Percentiles rank a stretch among this genome's conserved stretches.
Evolutionary conservation across 2,113 vertebrate species (phyloP).

Genomic region (Tachycineta bicolor): DNA sequence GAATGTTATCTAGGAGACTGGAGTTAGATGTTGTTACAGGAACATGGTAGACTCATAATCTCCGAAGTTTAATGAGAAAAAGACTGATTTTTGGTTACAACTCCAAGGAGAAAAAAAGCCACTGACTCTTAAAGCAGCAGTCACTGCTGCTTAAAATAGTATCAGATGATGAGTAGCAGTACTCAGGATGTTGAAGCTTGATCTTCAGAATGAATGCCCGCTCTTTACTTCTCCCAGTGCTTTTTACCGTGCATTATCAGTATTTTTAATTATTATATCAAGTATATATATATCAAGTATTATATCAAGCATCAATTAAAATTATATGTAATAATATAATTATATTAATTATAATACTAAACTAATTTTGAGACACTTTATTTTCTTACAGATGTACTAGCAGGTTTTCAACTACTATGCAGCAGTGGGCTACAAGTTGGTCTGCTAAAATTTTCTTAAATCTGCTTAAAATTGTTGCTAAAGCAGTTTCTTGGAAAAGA

Average conservation of each 20-base stretch:
- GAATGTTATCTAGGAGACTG: not conserved
- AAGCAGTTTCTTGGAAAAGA: not conserved
- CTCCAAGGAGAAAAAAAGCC: not conserved
- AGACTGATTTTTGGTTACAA: not conserved
- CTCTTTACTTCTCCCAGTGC: not conserved
- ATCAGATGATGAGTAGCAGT: not conserved
- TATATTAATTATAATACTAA: not conserved
- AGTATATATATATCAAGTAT: not conserved
- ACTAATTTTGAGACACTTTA: not conserved
- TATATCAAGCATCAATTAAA: no score
- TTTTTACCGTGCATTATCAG: not conserved
- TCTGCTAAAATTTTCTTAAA: not conserved
- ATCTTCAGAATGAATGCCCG: not conserved
- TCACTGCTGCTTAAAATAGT: not conserved
- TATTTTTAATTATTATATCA: not conserved
- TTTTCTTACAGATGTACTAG: not conserved
- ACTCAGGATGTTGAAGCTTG: not conserved
- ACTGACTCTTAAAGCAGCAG: not conserved
- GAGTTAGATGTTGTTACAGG: not conserved
- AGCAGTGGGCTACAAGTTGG: not conserved
- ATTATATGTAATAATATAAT: no score
- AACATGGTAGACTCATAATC: not conserved
- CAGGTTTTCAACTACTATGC: not conserved
- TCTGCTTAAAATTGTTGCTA: not conserved
- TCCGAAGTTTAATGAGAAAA: not conserved